Evolutionary conservation across 2,797 vertebrate genomes (phyloP), one percentile per base, ranked within the genome.

Genomic region (Hozukius guyotensis): DNA sequence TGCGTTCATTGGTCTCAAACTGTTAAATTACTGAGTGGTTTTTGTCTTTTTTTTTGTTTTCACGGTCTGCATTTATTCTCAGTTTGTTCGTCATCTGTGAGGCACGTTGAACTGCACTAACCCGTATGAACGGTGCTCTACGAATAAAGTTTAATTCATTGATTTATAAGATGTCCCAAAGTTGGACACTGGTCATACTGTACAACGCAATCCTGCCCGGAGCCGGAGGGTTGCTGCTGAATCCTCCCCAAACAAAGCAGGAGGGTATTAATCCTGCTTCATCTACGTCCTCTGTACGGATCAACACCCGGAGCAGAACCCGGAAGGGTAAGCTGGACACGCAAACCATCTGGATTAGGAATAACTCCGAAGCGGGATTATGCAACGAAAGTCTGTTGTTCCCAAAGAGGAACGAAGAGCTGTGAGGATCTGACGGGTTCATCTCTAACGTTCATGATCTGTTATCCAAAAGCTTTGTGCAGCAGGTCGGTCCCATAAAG

Each of bases 271-370:
- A 92, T 89, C 64, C 78, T 6, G 25, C 75, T 81, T 90, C 84
- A 89, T 88, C 86, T 84, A 32, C 66, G 69, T 61, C 55, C 64
- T 78, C 75, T 66, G 62, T 22, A 31, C 22, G 22, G 69, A 77
- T 72, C 81, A 46, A 61, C 55, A 42, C 76, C 56, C 55, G 74
- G 56, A 72, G 56, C 63, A 62, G 67, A 52, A 57, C 72, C 53
- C 16, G 16, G 20, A 20, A 76, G 11, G 59, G 52, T 86, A 81
- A 89, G 92, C 88, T 78, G 36, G 34, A 85, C 60, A 86, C 24
- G 29, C 59, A 76, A 78, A 78, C 62, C 78, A 78, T 72, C 79
- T 72, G 88, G 88, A 89, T 90, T 90, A 89, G 81, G 68, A 81
- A 42, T 66, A 70, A 82, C 72, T 87, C 57, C 65, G 49, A 80